phyloP scores from a whole-genome alignment of 2,797 vertebrate genomes.

The Chaenodraco wilsoni region DNA sequence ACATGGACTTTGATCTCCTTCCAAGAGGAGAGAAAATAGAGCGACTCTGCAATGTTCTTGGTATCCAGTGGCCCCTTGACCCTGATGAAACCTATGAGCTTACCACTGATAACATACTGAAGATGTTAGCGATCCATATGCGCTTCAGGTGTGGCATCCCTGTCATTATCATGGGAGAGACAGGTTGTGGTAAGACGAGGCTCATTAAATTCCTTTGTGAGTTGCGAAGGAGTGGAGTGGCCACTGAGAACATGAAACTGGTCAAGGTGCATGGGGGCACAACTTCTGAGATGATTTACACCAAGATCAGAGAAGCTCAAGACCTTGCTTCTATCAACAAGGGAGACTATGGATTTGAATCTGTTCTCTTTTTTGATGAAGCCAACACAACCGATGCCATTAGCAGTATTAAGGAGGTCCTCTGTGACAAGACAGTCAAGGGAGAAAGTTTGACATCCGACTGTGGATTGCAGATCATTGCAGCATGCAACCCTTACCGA shows the following conservation, averaged over 20 bases:
- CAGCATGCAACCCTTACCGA: slow-evolving; percentile 97
- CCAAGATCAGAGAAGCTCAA: slow-evolving; percentile 88
- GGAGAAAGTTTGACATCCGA: slow-evolving; percentile 78
- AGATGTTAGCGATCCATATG: slow-evolving; percentile 97
- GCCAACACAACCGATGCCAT: slow-evolving; percentile 96
- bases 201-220: slow-evolving; percentile 93
- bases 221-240: slow-evolving; percentile 76
- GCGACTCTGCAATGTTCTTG: slow-evolving; percentile 88
- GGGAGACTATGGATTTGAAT: slow-evolving; percentile 83
- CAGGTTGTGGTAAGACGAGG: slow-evolving; percentile 95
- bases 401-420: slow-evolving; percentile 94
- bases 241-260: slow-evolving; percentile 90
- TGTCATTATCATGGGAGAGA: slow-evolving; percentile 98
- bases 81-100: slow-evolving; percentile 96
- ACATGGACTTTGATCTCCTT: slow-evolving; percentile 88
- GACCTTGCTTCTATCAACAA: slow-evolving; percentile 83
- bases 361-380: slow-evolving; percentile 95
- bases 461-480: slow-evolving; percentile 90
- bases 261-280: slow-evolving; percentile 98
- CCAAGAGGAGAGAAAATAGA: slow-evolving; percentile 89
- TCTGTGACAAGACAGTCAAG: slow-evolving; percentile 90
- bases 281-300: slow-evolving; percentile 87
- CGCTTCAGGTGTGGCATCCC: slow-evolving; percentile 96
- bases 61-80: slow-evolving; percentile 88
- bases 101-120: slow-evolving; percentile 93